phyloP scores from a whole-genome alignment of 2,888 invertebrate genomes.

The Hofmannophila pseudospretella region DNA sequence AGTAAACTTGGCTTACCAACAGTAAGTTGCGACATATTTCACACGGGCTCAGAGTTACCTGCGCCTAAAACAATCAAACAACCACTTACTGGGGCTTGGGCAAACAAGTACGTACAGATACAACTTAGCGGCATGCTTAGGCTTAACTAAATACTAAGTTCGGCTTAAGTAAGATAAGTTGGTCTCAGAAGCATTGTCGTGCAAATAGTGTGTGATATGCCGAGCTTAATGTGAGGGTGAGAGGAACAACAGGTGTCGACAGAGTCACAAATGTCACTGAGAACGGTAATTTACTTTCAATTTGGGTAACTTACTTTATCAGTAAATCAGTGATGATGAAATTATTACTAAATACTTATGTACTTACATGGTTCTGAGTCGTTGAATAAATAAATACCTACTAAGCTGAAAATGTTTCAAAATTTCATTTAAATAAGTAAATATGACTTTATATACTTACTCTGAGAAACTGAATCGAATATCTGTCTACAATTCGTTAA shows the following conservation, averaged over 20 bases:
- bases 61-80: slow-evolving; percentile 74
- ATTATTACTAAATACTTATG: too few species aligned
- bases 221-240: background rate
- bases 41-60: slow-evolving; percentile 61
- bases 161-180: slow-evolving; percentile 70
- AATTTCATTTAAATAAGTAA: too few species aligned
- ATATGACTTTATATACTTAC: too few species aligned
- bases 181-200: slow-evolving; percentile 24
- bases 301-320: too few species aligned
- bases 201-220: slow-evolving; percentile 1
- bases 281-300: too few species aligned
- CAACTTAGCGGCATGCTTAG: slow-evolving; percentile 50
- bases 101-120: slow-evolving; percentile 29
- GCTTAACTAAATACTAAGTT: slow-evolving; percentile 71
- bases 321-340: too few species aligned
- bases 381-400: too few species aligned
- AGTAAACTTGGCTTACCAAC: slow-evolving; percentile 65
- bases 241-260: slow-evolving; percentile 2
- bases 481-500: slow-evolving; percentile 35
- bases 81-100: slow-evolving; percentile 44
- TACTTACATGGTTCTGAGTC: too few species aligned
- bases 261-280: too few species aligned
- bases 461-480: too few species aligned
- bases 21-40: slow-evolving; percentile 72
- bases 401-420: too few species aligned